Base-by-base conservation (phyloP, 2,888 invertebrate genomes). In the Nebria brevicollis region DNA sequence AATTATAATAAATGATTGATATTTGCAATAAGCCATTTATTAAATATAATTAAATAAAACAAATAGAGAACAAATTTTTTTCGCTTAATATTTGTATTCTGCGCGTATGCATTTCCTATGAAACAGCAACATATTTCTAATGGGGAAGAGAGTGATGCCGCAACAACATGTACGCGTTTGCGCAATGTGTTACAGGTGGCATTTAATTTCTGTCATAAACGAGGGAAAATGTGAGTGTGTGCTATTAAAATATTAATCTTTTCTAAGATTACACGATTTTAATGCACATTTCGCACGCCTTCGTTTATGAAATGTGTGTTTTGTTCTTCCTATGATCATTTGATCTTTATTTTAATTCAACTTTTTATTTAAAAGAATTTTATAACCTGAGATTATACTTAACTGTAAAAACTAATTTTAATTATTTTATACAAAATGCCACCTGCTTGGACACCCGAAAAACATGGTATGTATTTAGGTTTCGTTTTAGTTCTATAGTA, bases 401-500 rank as follows among this genome's bases (percentile, higher is more conserved):
- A 20, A 66, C 25, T 66, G 25, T 20, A 20, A 13, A 66, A 66
- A 70, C 10, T 20, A 26, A 6, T 66, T 25, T 26, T 70, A 70
- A 70, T 70, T 66, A 66, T 66, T 66, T 70, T 25, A 26, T 70
- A 70, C n/a, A 73, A 72, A 72, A 81, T 81, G 81, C 77, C 81
- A 25, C 81, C 81, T 43, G 81, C 81, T 15, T 81, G 81, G 76
- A 75, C 77, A 41, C 81, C 81, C 64, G 77, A 81, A 72, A 81
- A 81, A 81, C 77, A 41, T 42, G 81, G 81, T 81, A 20, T 34
- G 73, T 73, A 43, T 41, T 73, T 43, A 2, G 20, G 13, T 70
- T 1, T 25, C 10, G 7, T 66, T 8, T 34, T 34, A 34, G 1
- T 34, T 34, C 5, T 34, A 34, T 4, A 34, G 34, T 34, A 34